Evolutionary conservation across 2,888 invertebrate genomes (phyloP), one percentile per base, ranked within the genome.

Genomic region (Papilio demoleus): DNA sequence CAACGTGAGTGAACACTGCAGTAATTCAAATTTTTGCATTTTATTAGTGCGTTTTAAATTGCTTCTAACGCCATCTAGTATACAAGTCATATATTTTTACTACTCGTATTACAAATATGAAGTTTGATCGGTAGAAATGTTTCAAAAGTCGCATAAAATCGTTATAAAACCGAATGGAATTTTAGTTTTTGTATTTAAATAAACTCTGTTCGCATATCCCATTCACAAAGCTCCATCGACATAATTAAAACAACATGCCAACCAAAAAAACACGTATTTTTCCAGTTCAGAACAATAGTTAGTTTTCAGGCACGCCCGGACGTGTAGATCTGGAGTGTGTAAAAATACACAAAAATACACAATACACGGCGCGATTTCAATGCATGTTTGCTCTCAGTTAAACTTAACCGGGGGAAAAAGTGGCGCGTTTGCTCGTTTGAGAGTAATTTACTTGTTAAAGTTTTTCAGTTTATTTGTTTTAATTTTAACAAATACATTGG

Each of bases 321-420:
- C 14, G 27, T 50, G 50, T 50, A 50, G 50, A 8, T 24, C 50
- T 27, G 50, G 27, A 50, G 50, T 50, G 50, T 27, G 24, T 27
- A 50, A 50, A 50, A 50, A 50, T 27, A 50, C 14, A 50, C 24
- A 50, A 42, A 42, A 42, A 42, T 17, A 42, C 8, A 42, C 27
- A 50, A 24, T 14, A 50, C 27, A 19, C 19, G 50, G 24, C 14
- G 27, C 14, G 24, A 50, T 50, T 50, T 50, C 50, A 50, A 24
- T 27, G 50, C 50, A 14, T 50, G 50, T 50, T 50, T 50, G 12
- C 24, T n/a, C 50, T 50, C 50, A 50, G 50, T 50, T 50, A 50
- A 50, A 50, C 50, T 50, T 50, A 50, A 50, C 50, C 50, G 50
- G 27, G 24, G 50, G 45, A 45, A 50, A 50, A 50, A 50, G 27